phyloP scores from a whole-genome alignment of 1,140 invertebrate genomes.

The Bombus vancouverensis region DNA sequence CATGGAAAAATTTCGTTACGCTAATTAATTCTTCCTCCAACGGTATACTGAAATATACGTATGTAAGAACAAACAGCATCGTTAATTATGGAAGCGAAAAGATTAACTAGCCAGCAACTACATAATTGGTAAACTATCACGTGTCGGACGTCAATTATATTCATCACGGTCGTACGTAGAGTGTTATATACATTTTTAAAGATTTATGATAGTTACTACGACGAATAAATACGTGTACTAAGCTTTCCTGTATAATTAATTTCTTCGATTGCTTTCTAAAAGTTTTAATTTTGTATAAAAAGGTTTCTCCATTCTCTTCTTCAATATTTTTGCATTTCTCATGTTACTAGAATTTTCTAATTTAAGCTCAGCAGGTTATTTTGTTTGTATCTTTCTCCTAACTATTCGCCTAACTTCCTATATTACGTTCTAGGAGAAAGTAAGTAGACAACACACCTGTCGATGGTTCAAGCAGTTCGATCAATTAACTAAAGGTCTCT shows the following conservation, averaged over 20 bases:
- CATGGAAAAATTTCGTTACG: conserved; percentile 2
- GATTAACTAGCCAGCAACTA: background rate
- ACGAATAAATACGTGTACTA: no score
- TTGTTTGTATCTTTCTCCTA: background rate
- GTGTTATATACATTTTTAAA: background rate
- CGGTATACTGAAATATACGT: background rate
- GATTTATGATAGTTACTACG: background rate
- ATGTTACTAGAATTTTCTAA: background rate
- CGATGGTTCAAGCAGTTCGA: background rate
- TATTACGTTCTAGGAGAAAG: background rate
- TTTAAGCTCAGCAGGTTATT: background rate
- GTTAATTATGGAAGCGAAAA: background rate
- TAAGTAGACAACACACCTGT: background rate
- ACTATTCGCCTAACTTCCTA: background rate
- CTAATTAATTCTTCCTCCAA: background rate
- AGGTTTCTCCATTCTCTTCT: background rate
- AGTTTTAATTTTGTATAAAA: background rate
- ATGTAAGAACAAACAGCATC: background rate
- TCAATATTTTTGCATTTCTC: background rate
- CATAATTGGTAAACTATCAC: background rate
- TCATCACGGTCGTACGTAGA: background rate
- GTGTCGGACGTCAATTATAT: background rate
- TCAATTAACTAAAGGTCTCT: conserved; percentile 1
- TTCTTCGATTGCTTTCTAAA: background rate
- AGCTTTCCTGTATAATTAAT: no score